Conservation (phyloP, 2,113 vertebrate species). For the Gymnorhina tibicen region DNA sequence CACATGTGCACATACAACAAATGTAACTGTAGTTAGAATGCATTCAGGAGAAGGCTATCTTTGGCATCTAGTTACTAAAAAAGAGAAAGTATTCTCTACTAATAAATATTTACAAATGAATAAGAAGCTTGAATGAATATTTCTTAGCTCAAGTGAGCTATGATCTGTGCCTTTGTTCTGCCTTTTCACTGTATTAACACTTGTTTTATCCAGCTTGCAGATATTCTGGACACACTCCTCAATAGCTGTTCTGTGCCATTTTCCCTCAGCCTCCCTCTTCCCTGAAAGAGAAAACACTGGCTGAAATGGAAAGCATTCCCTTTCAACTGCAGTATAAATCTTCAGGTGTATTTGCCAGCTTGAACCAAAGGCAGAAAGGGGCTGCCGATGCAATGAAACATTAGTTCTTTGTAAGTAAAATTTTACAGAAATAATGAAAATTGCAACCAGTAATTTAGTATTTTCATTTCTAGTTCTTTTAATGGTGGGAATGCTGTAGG, state of each 20-base stretch:
- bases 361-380: background rate
- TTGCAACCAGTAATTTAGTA: background rate
- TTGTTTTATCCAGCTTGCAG: background rate
- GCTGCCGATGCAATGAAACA: background rate
- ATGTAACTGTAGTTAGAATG: background rate
- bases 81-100: background rate
- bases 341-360: constrained; percentile 22
- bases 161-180: background rate
- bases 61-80: background rate
- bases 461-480: background rate
- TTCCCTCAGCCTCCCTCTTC: background rate
- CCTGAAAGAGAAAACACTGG: background rate
- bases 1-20: fast-evolving
- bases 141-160: background rate
- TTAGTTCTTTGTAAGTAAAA: background rate
- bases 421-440: background rate
- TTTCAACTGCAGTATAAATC: background rate
- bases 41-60: background rate
- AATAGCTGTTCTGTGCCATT: background rate
- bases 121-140: background rate
- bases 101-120: background rate
- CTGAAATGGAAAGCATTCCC: background rate
- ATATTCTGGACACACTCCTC: background rate
- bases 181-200: background rate
- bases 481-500: background rate